Evolutionary conservation across 2,888 invertebrate genomes (phyloP), one percentile per base, ranked within the genome.

Genomic region (Diploptera punctata): DNA sequence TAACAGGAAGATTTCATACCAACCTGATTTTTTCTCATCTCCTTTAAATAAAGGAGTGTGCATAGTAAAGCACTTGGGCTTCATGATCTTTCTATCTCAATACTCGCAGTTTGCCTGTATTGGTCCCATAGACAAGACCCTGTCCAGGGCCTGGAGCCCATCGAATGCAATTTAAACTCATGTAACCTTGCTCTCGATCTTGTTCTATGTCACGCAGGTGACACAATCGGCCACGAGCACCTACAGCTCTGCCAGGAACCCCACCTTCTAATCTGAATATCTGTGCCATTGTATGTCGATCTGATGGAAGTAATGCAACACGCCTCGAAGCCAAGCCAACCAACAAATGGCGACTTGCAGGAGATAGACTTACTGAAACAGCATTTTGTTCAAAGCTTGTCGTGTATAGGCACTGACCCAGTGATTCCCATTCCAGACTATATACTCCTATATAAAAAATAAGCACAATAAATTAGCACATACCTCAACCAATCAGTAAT

Each of bases 141-240:
- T 94, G 93, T 0, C 95, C 95, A 0, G 93, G 89, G 61, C 88
- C 88, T 0, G 94, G 94, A 70, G 93, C 87, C 94, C 94, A 95
- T 70, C 93, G 87, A 68, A 94, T 91, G 78, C 94, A 94, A 85
- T 95, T 95, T 60, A 94, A 87, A 81, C 91, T 93, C 71, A 91
- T 90, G 78, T 90, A 89, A 62, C 88, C 88, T 57, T 87, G 81
- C n/a, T 81, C 83, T 57, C 84, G 86, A 76, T 88, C 87, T 78
- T 91, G 90, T 78, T 91, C 88, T 75, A 93, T 82, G 79, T 91
- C 89, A 75, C 90, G 86, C 69, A 91, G 84, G 21, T 76, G 74
- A 1, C 77, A 67, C 52, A 76, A 71, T 19, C 77, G 74, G 13
- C 79, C 78, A 70, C 76, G 75, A 2, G 75, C 68, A 26, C 76